A percentile compares a stretch with the other conserved stretches of the same genome.
Conservation (phyloP, 2,888 invertebrate genomes). For the Nomada ruficornis region DNA sequence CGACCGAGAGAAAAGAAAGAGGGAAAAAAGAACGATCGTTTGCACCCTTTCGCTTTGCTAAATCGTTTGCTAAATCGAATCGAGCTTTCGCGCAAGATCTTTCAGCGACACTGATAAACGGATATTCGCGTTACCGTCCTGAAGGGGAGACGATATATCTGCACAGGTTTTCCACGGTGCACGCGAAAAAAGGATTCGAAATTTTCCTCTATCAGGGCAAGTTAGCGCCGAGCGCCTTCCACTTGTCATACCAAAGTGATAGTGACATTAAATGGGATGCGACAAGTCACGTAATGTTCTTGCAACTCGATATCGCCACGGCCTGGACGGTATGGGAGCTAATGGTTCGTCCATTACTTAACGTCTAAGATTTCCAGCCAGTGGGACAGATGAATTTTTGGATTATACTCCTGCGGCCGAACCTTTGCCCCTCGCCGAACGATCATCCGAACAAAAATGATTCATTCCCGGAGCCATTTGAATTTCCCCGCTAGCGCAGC, state of each 20-base stretch:
- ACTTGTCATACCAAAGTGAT: conserved; percentile 54
- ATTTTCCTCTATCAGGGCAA: conserved; percentile 29
- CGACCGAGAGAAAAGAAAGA: neutral
- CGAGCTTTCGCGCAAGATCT: neutral
- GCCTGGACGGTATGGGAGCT: conserved; percentile 62
- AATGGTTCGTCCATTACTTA: conserved; percentile 73
- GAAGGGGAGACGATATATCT: neutral
- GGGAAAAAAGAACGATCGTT: conserved; percentile 18
- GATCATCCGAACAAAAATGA: neutral
- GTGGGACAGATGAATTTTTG: conserved; percentile 60
- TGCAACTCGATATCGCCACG: conserved; percentile 71
- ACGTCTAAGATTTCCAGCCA: conserved; percentile 66
- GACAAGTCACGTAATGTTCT: conserved; percentile 66
- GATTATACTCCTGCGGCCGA: conserved; percentile 49
- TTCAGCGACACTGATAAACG: conserved; percentile 1
- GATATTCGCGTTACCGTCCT: neutral
- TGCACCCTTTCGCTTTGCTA: neutral
- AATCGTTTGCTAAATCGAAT: conserved; percentile 13
- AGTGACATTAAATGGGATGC: conserved; percentile 67
- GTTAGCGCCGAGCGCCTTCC: conserved; percentile 44
- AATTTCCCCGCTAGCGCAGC: neutral
- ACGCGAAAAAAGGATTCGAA: conserved; percentile 32
- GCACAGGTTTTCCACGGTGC: neutral
- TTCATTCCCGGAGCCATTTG: neutral
- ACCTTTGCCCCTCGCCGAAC: neutral